Conservation (phyloP, 2,113 vertebrate species). For the Pionites leucogaster region DNA sequence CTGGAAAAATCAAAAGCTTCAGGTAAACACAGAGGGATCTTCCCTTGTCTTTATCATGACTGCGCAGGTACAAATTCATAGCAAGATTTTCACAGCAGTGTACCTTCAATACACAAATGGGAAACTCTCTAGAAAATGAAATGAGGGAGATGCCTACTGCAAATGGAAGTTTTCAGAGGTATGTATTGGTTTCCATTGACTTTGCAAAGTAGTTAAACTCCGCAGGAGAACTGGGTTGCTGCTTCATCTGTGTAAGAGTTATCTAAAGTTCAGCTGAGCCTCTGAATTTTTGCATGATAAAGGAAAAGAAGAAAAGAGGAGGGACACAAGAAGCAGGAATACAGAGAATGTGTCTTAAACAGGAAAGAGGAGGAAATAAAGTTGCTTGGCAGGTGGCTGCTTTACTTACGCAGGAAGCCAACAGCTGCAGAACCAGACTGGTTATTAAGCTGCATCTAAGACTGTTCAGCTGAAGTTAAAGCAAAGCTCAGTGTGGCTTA, state of each 20-base stretch:
- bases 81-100: not conserved
- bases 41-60: not conserved
- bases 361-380: not conserved
- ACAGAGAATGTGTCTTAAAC: not conserved
- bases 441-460: not conserved
- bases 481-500: not conserved
- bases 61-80: not conserved
- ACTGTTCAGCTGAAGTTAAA: not conserved
- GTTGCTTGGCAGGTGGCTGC: not conserved
- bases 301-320: not conserved
- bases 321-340: not conserved
- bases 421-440: not conserved
- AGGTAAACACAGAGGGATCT: not conserved
- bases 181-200: not conserved
- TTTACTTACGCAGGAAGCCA: not conserved
- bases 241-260: not conserved
- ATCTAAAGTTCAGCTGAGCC: not conserved
- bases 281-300: not conserved
- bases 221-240: not conserved
- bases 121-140: slow-evolving; percentile 10
- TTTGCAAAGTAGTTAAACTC: not conserved
- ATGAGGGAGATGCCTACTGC: not conserved
- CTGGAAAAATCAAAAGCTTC: not conserved
- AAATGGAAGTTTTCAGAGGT: not conserved
- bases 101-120: not conserved